Percentiles rank a stretch among this genome's conserved stretches.
Conservation (phyloP, 1,140 invertebrate species). For the Chrysopa pallens region DNA sequence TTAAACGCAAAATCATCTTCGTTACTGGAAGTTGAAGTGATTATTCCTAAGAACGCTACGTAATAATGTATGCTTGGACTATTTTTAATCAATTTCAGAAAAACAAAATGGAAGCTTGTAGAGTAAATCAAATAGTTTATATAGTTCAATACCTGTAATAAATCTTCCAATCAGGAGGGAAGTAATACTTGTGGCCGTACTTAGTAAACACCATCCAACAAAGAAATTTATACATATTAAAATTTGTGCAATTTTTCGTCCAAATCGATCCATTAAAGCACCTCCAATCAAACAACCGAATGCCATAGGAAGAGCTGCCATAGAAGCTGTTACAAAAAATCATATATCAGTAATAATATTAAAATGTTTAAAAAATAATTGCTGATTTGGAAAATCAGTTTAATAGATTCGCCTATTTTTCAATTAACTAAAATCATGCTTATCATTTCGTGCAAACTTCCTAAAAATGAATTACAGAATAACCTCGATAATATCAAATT, state of each 20-base stretch:
- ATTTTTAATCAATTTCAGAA: too few relatives aligned
- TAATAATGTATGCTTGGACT: too few relatives aligned
- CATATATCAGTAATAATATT: neutral
- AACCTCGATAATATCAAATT: too few relatives aligned
- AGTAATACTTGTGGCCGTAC: conserved; percentile 24
- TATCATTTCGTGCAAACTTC: too few relatives aligned
- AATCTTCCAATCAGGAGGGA: conserved; percentile 43
- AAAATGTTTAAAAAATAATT: neutral
- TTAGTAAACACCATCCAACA: conserved; percentile 46
- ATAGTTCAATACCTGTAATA: conserved; percentile 29
- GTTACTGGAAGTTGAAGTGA: too few relatives aligned
- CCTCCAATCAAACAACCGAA: conserved; percentile 36
- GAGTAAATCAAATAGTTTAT: too few relatives aligned
- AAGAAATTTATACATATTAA: conserved; percentile 38
- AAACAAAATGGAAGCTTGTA: too few relatives aligned
- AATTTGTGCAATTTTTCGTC: conserved; percentile 39
- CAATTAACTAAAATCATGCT: too few relatives aligned
- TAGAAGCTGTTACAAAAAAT: conserved; percentile 26
- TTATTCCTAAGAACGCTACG: too few relatives aligned
- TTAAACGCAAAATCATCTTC: too few relatives aligned
- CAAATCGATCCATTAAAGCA: conserved; percentile 43
- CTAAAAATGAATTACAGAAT: too few relatives aligned
- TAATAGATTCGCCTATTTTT: too few relatives aligned
- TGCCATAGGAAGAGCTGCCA: conserved; percentile 36
- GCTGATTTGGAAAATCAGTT: neutral